Conservation (phyloP, 2,888 invertebrate species). For the Merodon equestris region DNA sequence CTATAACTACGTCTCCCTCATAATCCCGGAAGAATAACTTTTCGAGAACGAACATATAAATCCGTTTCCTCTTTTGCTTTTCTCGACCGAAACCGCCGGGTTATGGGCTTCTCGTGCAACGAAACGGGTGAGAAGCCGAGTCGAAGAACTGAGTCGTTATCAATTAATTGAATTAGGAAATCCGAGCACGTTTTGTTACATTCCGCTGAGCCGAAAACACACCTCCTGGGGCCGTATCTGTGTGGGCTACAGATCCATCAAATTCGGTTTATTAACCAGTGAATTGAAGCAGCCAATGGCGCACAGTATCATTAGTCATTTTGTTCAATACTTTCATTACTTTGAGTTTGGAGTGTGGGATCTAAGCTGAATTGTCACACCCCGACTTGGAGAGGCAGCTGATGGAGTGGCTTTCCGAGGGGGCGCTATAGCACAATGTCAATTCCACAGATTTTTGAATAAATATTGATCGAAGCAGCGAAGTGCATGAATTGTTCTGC, state of each 20-base stretch:
- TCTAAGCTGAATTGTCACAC: too few relatives aligned
- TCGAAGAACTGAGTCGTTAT: conserved; percentile 38
- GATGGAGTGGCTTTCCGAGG: too few relatives aligned
- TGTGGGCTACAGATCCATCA: conserved; percentile 29
- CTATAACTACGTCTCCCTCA: conserved; percentile 11
- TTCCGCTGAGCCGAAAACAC: conserved; percentile 54
- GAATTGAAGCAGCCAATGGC: conserved; percentile 16
- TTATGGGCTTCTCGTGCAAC: conserved; percentile 8
- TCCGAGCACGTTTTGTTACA: conserved; percentile 53
- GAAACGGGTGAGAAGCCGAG: conserved; percentile 3
- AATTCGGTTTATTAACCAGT: conserved; percentile 42
- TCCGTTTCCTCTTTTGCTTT: conserved; percentile 16
- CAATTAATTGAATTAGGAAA: conserved; percentile 66
- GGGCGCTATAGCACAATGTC: not conserved
- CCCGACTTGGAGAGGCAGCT: not conserved
- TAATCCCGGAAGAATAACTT: conserved; percentile 56
- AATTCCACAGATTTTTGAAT: conserved; percentile 37
- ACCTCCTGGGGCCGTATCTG: too few relatives aligned
- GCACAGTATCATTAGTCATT: not conserved
- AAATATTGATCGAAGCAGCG: conserved; percentile 57
- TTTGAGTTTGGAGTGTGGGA: too few relatives aligned
- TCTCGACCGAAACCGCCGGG: conserved; percentile 11
- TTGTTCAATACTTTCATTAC: too few relatives aligned
- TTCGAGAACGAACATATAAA: conserved; percentile 50
- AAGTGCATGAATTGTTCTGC: conserved; percentile 55